These are phyloP conservation scores for Alectoris magna DNA, from an alignment of 2,797 vertebrate species.

Conservation along the genomic window DNA sequence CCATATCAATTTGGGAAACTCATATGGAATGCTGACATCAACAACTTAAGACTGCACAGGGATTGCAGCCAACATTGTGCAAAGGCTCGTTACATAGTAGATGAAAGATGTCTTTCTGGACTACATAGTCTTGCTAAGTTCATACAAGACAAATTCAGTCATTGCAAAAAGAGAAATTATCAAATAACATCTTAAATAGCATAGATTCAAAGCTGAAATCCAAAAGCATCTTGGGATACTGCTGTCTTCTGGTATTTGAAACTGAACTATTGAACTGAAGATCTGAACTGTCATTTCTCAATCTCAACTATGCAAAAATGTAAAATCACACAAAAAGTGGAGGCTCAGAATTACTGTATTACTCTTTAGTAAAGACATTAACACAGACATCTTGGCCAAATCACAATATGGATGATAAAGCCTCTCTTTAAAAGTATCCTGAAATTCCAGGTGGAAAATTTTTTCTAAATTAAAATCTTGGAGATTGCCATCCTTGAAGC, in stretches of 20 bases:
- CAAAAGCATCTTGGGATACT: background rate
- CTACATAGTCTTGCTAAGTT: background rate
- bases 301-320: background rate
- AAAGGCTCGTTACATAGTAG: background rate
- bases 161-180: background rate
- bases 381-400: background rate
- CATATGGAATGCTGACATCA: background rate
- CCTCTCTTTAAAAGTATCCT: background rate
- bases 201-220: background rate
- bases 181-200: background rate
- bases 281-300: background rate
- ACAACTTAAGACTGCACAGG: background rate
- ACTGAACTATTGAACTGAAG: background rate
- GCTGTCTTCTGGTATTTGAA: background rate
- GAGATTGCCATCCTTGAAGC: background rate
- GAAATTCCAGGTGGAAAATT: background rate
- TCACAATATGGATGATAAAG: accelerated
- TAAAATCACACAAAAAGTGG: background rate
- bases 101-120: background rate
- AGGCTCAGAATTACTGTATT: background rate
- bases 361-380: background rate
- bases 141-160: background rate
- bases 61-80: background rate
- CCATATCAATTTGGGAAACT: background rate
- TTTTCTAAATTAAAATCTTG: background rate